Base-by-base conservation (phyloP, 2,797 vertebrate genomes). In the Poecile montanus region DNA sequence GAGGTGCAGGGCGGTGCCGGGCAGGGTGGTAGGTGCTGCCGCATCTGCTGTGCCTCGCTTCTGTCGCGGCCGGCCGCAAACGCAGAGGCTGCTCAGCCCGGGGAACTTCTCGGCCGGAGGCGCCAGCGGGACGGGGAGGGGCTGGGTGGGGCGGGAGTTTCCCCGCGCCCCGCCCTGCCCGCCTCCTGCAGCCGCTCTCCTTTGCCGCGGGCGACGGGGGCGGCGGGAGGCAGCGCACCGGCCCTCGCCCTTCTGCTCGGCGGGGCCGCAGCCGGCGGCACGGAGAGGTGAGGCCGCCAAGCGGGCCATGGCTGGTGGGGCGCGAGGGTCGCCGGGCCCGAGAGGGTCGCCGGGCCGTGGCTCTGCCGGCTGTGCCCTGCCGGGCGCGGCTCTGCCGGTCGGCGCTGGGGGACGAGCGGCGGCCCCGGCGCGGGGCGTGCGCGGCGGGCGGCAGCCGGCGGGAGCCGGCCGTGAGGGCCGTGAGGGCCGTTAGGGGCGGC, bases 141-240 rank as follows among this genome's bases (percentile, higher is more conserved):
- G 13, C 27, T 6, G 29, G 25, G 22, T 3, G 15, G 8, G 25
- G 56, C 16, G 15, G 51, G 34, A 71, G 34, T 57, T 36, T 44
- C 27, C 25, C 27, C 42, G 27, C 45, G 40, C 15, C 30, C 60
- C 29, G n/a, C 60, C 10, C 51, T 13, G 4, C n/a, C 34, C 26
- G 19, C 23, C 58, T 27, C 19, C 51, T 26, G 23, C 72, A 4
- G 15, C 67, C 12, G 6, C 18, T 16, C 6, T 16, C 3, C 25
- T 16, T 29, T 13, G 25, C n/a, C 17, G n/a, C 51, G 20, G 54
- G 29, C 21, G 18, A 11, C 7, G 29, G 16, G 51, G 18, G 10
- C 11, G 14, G 13, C 23, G 16, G 20, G 12, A 4, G 29, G 13
- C 5, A 44, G 7, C 5, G 38, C 4, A 1, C 2, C 1, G 44